Conservation (phyloP, 2,888 invertebrate species). For the Alcis repandata region DNA sequence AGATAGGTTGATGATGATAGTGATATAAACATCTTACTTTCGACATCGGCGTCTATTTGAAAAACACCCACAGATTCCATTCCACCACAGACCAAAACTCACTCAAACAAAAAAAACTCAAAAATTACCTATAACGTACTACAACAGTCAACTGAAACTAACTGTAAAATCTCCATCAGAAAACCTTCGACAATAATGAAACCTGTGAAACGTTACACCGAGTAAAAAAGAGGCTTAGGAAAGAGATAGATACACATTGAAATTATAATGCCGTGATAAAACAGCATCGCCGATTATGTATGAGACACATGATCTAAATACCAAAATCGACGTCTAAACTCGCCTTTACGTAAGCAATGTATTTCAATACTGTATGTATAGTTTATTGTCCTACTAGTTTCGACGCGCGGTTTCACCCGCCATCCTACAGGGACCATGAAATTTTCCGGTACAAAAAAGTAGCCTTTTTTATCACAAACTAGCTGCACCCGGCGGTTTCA, state of each 20-base stretch:
- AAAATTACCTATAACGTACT: neutral
- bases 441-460: no score
- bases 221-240: conserved; percentile 51
- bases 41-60: conserved; percentile 43
- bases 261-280: conserved; percentile 75
- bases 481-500: no score
- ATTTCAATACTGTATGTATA: neutral
- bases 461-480: no score
- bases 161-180: conserved; percentile 9
- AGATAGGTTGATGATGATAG: no score
- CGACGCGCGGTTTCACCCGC: no score
- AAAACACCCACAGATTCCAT: neutral
- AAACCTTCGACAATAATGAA: conserved; percentile 6
- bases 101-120: neutral
- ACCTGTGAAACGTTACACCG: conserved; percentile 23
- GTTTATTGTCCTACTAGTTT: no score
- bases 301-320: conserved; percentile 70
- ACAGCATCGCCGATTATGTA: conserved; percentile 67
- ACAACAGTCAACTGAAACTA: conserved; percentile 1
- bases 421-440: no score
- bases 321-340: conserved; percentile 58
- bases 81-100: neutral
- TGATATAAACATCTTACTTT: conserved; percentile 30
- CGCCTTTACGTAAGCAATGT: conserved; percentile 26
- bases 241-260: conserved; percentile 69